Base-by-base conservation (phyloP, 2,888 invertebrate species). In the Carabus problematicus region DNA sequence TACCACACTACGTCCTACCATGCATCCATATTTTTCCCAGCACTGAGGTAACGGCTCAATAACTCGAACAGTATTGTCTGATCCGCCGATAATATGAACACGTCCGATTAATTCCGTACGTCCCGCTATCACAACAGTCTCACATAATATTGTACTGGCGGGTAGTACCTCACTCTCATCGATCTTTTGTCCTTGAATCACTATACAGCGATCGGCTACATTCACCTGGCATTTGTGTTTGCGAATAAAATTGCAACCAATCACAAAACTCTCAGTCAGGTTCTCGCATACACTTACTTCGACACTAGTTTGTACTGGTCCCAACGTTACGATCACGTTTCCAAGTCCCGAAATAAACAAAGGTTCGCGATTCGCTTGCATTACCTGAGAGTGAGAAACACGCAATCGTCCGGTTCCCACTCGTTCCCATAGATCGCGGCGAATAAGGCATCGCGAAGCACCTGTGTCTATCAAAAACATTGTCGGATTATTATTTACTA, bases 381-480 rank as follows among this genome's bases (percentile, higher is more conserved):
- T n/a, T n/a, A n/a, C n/a, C n/a, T n/a, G n/a, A n/a, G n/a, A n/a
- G n/a, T n/a, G n/a, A n/a, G n/a, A n/a, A n/a, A n/a, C n/a, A n/a
- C n/a, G n/a, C n/a, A n/a, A n/a, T n/a, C n/a, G n/a, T n/a, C n/a
- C n/a, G n/a, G 16, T 19, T 14, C 54, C 54, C 16, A 42, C 8
- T 8, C 42, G 42, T 9, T 8, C 9, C 8, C 9, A 42, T 9
- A 42, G 8, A 42, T 42, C 42, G 8, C 42, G 42, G 8, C 42
- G 42, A 42, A 42, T 42, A 42, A 42, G 9, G 9, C 42, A 42
- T 42, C 42, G 42, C 42, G 42, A 42, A 8, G 54, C 54, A 19
- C 54, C 54, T 14, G 54, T 18, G 54, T 54, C 54, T 19, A 54
- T 18, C 18, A 54, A 54, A 54, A 54, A 54, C 18, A 8, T 19